These are phyloP conservation scores for Drosophila bunnanda DNA, from an alignment of 2,888 invertebrate species.

Conservation along the genomic window DNA sequence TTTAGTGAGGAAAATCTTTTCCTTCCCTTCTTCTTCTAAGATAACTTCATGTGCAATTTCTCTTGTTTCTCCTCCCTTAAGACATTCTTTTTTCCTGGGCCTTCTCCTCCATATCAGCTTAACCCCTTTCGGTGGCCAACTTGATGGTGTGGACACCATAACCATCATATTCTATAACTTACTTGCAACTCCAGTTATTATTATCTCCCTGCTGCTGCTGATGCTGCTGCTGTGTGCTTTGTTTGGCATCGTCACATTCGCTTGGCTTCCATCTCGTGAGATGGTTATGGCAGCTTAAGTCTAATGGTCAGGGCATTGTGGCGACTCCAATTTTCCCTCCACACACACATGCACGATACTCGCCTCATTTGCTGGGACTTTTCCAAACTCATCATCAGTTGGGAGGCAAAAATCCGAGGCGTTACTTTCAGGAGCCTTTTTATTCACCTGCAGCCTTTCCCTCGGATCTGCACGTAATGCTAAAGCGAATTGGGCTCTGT, in stretches of 20 bases:
- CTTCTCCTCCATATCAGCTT: not conserved
- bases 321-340: conserved; percentile 15
- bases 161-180: conserved; percentile 38
- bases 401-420: not conserved
- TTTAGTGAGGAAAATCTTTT: not conserved
- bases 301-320: conserved; percentile 37
- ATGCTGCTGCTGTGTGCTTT: conserved; percentile 9
- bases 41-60: not conserved
- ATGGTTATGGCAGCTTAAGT: conserved; percentile 47
- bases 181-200: conserved; percentile 33
- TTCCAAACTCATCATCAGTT: conserved; percentile 61
- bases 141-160: conserved; percentile 30
- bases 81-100: not conserved
- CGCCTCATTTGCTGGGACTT: conserved; percentile 66
- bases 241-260: conserved; percentile 23
- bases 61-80: not conserved
- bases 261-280: conserved; percentile 22
- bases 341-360: not conserved
- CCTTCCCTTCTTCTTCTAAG: not conserved
- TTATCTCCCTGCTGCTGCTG: conserved; percentile 12
- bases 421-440: conserved; percentile 4
- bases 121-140: conserved; percentile 11
- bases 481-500: conserved; percentile 59
- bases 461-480: conserved; percentile 70
- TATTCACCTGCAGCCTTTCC: conserved; percentile 4